Evolutionary conservation across 2,888 invertebrate genomes (phyloP).

Genomic region (Scaeva pyrastri): DNA sequence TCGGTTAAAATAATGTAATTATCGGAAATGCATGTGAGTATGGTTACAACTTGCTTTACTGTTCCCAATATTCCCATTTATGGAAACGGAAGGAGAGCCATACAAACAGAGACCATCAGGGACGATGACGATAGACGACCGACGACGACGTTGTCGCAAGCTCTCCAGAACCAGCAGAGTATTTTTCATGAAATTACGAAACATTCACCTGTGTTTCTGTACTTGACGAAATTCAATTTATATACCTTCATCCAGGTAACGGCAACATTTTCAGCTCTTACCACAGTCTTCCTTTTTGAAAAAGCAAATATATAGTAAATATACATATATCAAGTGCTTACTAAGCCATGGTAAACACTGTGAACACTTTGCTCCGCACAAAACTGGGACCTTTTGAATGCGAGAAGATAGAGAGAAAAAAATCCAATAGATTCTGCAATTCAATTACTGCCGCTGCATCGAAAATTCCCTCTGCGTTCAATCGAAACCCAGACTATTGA

Average conservation of each 20-base stretch:
- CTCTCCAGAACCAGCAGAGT: constrained; percentile 8
- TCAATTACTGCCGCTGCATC: constrained; percentile 70
- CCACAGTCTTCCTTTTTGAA: constrained; percentile 33
- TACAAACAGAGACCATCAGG: constrained; percentile 13
- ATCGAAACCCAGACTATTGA: constrained; percentile 32
- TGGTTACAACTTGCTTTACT: neutral
- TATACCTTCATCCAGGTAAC: constrained; percentile 57
- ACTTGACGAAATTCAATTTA: constrained; percentile 61
- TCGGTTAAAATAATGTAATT: constrained; percentile 39
- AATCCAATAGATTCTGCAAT: constrained; percentile 55
- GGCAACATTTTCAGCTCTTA: constrained; percentile 59
- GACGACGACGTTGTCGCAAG: neutral
- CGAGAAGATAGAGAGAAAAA: neutral
- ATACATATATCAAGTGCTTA: constrained; percentile 60
- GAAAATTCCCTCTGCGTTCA: constrained; percentile 48
- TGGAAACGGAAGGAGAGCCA: constrained; percentile 5
- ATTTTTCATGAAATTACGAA: constrained; percentile 32
- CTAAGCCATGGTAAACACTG: constrained; percentile 54
- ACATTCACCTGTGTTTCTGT: constrained; percentile 17
- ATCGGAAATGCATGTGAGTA: neutral
- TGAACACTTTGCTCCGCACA: constrained; percentile 44
- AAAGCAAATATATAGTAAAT: constrained; percentile 29
- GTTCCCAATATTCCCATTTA: neutral
- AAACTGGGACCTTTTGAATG: constrained; percentile 2
- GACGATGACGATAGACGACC: neutral